Conservation (phyloP, 2,113 vertebrate genomes). For the Crotalus horridus region DNA sequence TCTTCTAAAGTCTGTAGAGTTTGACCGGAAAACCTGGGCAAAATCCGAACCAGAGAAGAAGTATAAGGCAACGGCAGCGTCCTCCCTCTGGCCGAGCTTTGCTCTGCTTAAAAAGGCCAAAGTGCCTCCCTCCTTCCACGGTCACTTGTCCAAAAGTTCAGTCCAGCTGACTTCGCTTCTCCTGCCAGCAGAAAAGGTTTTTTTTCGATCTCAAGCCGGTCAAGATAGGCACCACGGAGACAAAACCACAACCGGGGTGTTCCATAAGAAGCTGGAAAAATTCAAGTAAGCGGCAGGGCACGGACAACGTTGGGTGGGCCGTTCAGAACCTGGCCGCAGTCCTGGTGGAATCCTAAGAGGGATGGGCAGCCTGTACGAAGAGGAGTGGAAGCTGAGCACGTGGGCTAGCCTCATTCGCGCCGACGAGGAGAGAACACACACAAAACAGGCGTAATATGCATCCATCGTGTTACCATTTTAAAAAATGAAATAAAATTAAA, state of each 20-base stretch:
- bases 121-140: slow-evolving; percentile 29
- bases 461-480: slow-evolving; percentile 60
- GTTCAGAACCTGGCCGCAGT: slow-evolving; percentile 37
- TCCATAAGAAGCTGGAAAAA: slow-evolving; percentile 63
- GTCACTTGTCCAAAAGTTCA: slow-evolving; percentile 25
- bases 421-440: slow-evolving; percentile 44
- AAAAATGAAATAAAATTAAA: slow-evolving; percentile 58
- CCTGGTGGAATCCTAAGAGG: slow-evolving; percentile 32
- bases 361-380: slow-evolving; percentile 20
- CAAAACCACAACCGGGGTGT: slow-evolving; percentile 52
- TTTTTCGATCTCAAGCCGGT: background rate
- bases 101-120: slow-evolving; percentile 36
- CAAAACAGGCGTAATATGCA: slow-evolving; percentile 73
- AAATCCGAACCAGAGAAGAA: slow-evolving; percentile 24
- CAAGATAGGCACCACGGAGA: slow-evolving; percentile 48
- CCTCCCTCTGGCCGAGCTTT: slow-evolving; percentile 19
- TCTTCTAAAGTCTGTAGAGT: background rate
- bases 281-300: slow-evolving; percentile 72
- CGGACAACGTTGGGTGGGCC: slow-evolving; percentile 33
- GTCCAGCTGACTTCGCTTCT: background rate
- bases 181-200: background rate
- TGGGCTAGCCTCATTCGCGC: slow-evolving; percentile 47
- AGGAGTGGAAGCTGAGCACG: slow-evolving; percentile 54
- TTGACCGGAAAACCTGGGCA: background rate
- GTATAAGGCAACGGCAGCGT: slow-evolving; percentile 60